These are phyloP conservation scores for Phoxinus phoxinus DNA, from an alignment of 2,113 vertebrate genomes.

Conservation along the genomic window DNA sequence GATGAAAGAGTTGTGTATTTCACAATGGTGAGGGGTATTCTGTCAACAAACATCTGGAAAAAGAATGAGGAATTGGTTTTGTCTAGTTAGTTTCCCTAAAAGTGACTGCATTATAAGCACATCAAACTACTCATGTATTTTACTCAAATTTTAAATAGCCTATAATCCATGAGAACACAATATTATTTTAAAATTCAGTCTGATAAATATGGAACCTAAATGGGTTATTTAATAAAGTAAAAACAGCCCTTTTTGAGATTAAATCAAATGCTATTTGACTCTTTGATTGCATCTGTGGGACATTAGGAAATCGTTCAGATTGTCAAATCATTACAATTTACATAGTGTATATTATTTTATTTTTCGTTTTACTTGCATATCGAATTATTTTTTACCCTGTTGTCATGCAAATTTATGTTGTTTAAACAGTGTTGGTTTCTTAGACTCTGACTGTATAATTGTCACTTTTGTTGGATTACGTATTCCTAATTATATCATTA, in stretches of 20 bases:
- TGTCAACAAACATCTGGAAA: constrained; percentile 37
- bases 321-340: not conserved
- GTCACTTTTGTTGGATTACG: not conserved
- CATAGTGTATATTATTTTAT: not conserved
- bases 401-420: not conserved
- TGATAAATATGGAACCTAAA: not conserved
- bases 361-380: not conserved
- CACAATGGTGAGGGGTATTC: constrained; percentile 1
- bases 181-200: not conserved
- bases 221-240: not conserved
- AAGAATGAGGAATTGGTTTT: not conserved
- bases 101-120: not conserved
- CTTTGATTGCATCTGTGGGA: not conserved
- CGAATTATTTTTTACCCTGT: not conserved
- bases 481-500: not conserved
- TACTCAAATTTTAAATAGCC: not conserved
- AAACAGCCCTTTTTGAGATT: not conserved
- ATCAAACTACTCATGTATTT: not conserved
- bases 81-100: not conserved
- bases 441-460: not conserved
- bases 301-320: not conserved
- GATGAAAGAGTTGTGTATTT: constrained; percentile 8
- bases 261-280: not conserved
- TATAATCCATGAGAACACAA: not conserved
- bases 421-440: not conserved